Evolutionary conservation across 2,113 vertebrate species (phyloP), one percentile per base, ranked within the genome.

Genomic region (Phylloscopus trochilus): DNA sequence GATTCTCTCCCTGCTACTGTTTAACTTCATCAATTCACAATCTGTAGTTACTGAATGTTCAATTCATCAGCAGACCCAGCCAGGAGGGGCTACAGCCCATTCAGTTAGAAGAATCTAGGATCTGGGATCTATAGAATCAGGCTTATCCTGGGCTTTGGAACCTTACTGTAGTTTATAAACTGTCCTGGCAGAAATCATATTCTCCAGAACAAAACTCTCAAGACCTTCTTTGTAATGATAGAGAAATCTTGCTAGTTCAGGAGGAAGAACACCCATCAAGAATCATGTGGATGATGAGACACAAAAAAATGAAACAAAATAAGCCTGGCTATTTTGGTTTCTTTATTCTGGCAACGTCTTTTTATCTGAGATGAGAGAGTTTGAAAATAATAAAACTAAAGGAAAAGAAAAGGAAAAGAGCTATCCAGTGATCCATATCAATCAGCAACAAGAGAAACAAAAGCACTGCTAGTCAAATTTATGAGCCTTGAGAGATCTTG

Each of bases 401-500:
- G 5, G 3, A 3, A 27, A 35, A 33, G 10, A 56, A 43, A 26
- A 4, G 3, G 6, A 23, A 74, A 89, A 88, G 69, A 75, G 9
- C 22, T 82, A 58, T 19, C 53, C 63, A 78, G 56, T 72, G 80
- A 92, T 78, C 76, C 49, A 7, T 49, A 73, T 89, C 44, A 69
- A 86, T 82, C 90, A 94, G 56, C n/a, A 90, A 67, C 9, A n/a
- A 80, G 37, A 92, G 80, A 91, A 91, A 80, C 33, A 89, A 88
- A 89, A 70, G 31, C 28, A 26, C 26, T 81, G 46, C 51, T 90
- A 83, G 64, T 70, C 39, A 92, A 81, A 81, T 92, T 93, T 92
- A 92, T 75, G 90, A 93, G 79, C 52, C 76, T 83, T 91, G 53
- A 90, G 82, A 90, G 78, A 76, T 80, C 67, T 78, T 83, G 86